A percentile compares a stretch with the other conserved stretches of the same genome.
Evolutionary conservation across 2,888 invertebrate genomes (phyloP).

Genomic region (Brachyptera putata): DNA sequence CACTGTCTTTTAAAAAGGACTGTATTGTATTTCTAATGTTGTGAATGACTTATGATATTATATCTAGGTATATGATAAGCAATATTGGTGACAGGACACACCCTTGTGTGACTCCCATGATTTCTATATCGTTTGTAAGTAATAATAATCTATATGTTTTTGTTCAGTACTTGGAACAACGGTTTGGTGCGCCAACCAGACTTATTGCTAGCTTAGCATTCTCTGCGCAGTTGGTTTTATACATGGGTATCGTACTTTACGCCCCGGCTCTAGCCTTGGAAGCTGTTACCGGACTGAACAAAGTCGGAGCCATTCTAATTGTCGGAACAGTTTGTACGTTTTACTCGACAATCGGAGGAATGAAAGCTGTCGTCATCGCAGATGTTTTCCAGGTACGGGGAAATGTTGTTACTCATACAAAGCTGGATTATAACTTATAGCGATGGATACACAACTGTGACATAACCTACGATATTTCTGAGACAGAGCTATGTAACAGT

Average conservation of each 20-base stretch:
- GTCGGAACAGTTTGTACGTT: slow-evolving; percentile 77
- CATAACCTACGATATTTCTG: too few relatives aligned
- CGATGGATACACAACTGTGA: not conserved
- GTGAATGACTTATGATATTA: too few relatives aligned
- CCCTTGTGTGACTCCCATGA: too few relatives aligned
- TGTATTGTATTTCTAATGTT: too few relatives aligned
- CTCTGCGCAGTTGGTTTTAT: slow-evolving; percentile 82
- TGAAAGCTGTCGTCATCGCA: slow-evolving; percentile 86
- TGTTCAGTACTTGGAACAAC: slow-evolving; percentile 75
- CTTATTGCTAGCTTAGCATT: slow-evolving; percentile 78
- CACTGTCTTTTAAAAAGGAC: too few relatives aligned
- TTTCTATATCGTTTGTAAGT: too few relatives aligned
- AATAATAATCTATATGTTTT: slow-evolving; percentile 5
- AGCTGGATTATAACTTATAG: not conserved
- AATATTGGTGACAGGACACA: too few relatives aligned
- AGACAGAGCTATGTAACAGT: not conserved
- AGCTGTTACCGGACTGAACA: slow-evolving; percentile 75
- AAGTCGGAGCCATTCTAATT: slow-evolving; percentile 66
- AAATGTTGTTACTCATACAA: not conserved
- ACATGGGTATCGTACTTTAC: slow-evolving; percentile 88
- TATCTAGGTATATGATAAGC: too few relatives aligned
- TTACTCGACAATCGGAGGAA: slow-evolving; percentile 85
- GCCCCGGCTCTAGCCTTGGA: slow-evolving; percentile 89
- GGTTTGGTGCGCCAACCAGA: slow-evolving; percentile 76
- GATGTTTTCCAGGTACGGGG: slow-evolving; percentile 60